Evolutionary conservation across 2,797 vertebrate genomes (phyloP).

Genomic region (Esox lucius): DNA sequence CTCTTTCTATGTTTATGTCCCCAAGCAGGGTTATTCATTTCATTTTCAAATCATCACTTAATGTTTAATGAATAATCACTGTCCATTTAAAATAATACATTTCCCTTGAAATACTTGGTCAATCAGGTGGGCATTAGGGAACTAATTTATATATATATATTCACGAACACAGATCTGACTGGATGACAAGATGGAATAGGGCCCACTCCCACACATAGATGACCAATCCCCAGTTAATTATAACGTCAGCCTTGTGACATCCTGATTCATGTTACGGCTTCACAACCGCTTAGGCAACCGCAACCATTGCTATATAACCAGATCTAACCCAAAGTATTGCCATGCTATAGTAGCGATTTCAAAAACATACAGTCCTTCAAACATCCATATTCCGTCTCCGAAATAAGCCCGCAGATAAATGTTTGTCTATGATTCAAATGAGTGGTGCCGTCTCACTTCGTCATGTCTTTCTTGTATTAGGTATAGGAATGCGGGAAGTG

Average conservation of each 20-base stretch:
- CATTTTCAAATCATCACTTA: no score
- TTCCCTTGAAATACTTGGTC: no score
- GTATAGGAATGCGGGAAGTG: no score
- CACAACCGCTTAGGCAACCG: not conserved
- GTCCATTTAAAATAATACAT: no score
- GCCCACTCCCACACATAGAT: no score
- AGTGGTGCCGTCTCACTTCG: no score
- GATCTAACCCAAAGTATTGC: not conserved
- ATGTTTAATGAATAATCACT: no score
- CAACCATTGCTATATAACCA: not conserved
- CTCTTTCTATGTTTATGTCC: not conserved
- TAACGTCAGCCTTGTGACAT: constrained; percentile 42
- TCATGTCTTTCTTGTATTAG: no score
- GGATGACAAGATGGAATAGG: not conserved
- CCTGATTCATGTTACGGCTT: constrained; percentile 36
- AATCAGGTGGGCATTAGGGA: no score
- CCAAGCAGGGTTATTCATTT: no score
- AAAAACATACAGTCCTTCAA: not conserved
- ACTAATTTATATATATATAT: no score
- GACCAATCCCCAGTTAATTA: not conserved
- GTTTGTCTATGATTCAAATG: no score
- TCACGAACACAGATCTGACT: constrained; percentile 18
- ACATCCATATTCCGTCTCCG: not conserved
- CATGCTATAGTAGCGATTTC: not conserved
- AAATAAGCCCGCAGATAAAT: not conserved